phyloP scores from a whole-genome alignment of 2,888 invertebrate genomes.

The Microctonus hyperodae region DNA sequence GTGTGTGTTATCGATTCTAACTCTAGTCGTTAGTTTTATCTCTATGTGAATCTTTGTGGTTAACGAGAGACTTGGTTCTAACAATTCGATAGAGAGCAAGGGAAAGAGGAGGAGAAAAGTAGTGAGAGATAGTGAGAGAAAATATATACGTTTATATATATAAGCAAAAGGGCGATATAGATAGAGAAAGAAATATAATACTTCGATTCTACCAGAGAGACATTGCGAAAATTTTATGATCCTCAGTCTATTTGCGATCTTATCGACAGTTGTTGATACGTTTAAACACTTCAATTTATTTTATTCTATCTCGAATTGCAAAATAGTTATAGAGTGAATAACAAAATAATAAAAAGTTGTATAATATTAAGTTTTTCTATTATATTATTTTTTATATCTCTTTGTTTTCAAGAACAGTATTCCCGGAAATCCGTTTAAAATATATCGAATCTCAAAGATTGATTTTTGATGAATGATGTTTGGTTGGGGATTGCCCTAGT shows the following conservation, averaged over 20 bases:
- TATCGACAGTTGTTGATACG: conserved; percentile 28
- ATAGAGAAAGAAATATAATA: background rate
- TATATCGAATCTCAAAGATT: conserved; percentile 23
- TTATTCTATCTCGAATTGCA: background rate
- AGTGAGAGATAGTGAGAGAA: background rate
- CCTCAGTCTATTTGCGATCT: conserved; percentile 23
- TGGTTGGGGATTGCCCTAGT: conserved; percentile 25
- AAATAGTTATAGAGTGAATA: background rate
- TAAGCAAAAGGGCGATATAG: background rate
- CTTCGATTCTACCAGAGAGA: conserved; percentile 10
- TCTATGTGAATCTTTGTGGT: conserved; percentile 31
- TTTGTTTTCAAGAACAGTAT: conserved; percentile 6
- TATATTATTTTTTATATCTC: background rate
- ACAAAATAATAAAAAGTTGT: background rate
- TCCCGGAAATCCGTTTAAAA: conserved; percentile 17
- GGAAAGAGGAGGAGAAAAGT: background rate
- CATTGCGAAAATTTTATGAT: conserved; percentile 32
- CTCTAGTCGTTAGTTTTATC: conserved; percentile 40
- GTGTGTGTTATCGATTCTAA: conserved; percentile 33
- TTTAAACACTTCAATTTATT: conserved; percentile 32
- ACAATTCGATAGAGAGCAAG: conserved; percentile 21
- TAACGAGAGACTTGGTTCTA: conserved; percentile 31
- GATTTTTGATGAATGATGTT: conserved; percentile 22
- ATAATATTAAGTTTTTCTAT: background rate
- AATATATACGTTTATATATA: too few relatives aligned